These are phyloP conservation scores for Sebastes oblongus DNA, from an alignment of 2,797 vertebrate species.

Conservation along the genomic window DNA sequence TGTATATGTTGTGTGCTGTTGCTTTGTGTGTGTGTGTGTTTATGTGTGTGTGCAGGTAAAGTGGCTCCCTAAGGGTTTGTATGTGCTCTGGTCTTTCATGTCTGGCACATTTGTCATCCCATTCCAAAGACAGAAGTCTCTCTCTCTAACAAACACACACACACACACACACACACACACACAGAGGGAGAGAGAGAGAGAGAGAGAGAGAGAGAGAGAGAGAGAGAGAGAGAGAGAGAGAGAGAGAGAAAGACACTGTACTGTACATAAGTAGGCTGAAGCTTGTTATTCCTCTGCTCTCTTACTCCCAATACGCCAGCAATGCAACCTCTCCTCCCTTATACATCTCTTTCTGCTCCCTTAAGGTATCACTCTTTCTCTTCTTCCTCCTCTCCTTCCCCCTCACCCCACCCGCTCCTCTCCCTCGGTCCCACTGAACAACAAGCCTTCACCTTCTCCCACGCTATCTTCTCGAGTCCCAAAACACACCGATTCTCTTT, in stretches of 20 bases:
- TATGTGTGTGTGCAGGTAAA: constrained; percentile 43
- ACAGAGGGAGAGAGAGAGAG: background rate
- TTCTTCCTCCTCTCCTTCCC: constrained; percentile 3
- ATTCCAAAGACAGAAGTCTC: constrained; percentile 53
- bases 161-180: constrained; percentile 11
- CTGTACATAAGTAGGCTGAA: constrained; percentile 63
- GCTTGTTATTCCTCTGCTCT: constrained; percentile 71
- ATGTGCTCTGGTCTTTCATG: constrained; percentile 71
- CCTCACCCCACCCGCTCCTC: constrained; percentile 23
- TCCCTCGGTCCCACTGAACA: constrained; percentile 69
- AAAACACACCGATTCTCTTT: constrained; percentile 46
- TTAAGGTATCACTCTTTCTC: constrained; percentile 53
- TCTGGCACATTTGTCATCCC: constrained; percentile 76
- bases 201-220: background rate
- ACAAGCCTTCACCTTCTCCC: constrained; percentile 74
- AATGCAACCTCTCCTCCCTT: constrained; percentile 66
- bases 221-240: background rate
- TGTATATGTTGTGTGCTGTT: constrained; percentile 3
- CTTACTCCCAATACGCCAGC: constrained; percentile 62
- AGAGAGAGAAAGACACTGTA: constrained; percentile 1
- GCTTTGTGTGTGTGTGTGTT: background rate
- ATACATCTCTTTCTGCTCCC: constrained; percentile 46
- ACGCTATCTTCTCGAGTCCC: constrained; percentile 65
- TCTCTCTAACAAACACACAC: background rate
- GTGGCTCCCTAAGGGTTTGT: constrained; percentile 58